Evolutionary conservation across 2,888 invertebrate species (phyloP).

Genomic region (Dendrolimus houi): DNA sequence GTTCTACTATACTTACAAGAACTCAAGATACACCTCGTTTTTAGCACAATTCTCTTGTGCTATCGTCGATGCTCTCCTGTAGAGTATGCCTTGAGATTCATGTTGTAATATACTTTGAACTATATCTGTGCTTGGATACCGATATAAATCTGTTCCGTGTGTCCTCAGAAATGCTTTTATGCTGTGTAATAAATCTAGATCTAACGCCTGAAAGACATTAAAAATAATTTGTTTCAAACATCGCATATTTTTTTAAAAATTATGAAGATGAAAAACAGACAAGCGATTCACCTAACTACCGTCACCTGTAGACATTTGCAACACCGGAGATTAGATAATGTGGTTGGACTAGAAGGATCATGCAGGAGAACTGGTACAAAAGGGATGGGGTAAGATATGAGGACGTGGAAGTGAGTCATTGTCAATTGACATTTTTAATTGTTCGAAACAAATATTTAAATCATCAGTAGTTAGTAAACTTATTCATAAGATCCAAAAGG

Average conservation of each 20-base stretch:
- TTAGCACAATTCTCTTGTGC: conserved; percentile 62
- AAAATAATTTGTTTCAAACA: conserved; percentile 8
- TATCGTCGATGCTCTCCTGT: conserved; percentile 69
- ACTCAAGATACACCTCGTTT: conserved; percentile 78
- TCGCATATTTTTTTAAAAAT: background rate
- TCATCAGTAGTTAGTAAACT: too few species aligned
- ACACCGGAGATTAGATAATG: too few species aligned
- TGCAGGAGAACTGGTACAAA: too few species aligned
- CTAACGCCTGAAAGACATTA: conserved; percentile 48
- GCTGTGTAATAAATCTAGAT: conserved; percentile 63
- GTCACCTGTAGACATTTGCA: too few species aligned
- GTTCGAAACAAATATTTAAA: too few species aligned
- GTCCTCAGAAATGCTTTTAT: conserved; percentile 78
- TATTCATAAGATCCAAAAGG: too few species aligned
- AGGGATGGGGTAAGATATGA: too few species aligned
- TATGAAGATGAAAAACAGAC: too few species aligned
- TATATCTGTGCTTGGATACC: conserved; percentile 79
- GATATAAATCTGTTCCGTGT: conserved; percentile 78
- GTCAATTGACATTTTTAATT: too few species aligned
- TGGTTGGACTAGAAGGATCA: too few species aligned
- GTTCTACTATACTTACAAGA: conserved; percentile 36
- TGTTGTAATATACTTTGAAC: conserved; percentile 83
- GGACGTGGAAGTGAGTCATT: too few species aligned
- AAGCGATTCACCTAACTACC: too few species aligned
- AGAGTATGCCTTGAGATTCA: conserved; percentile 74